A percentile compares a stretch with the other conserved stretches of the same genome.
Evolutionary conservation across 2,797 vertebrate species (phyloP).

Genomic region (Chiloscyllium punctatum): DNA sequence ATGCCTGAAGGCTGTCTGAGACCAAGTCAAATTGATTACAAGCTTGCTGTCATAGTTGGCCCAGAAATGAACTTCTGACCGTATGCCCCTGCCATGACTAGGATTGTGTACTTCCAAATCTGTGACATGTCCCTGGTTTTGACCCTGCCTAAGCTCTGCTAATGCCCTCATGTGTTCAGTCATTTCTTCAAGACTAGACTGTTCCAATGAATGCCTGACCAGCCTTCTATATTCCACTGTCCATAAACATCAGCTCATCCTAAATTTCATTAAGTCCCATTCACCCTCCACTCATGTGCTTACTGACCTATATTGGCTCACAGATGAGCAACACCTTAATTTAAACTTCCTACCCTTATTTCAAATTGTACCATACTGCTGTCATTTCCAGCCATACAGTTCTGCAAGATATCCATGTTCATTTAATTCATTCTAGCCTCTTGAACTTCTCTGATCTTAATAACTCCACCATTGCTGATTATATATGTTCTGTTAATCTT

Average conservation of each 20-base stretch:
- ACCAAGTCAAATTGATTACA: background rate
- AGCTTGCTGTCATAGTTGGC: background rate
- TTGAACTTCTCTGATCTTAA: background rate
- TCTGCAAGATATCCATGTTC: background rate
- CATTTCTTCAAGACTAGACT: background rate
- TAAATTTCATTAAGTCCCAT: background rate
- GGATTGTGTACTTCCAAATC: background rate
- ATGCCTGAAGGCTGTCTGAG: background rate
- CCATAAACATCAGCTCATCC: background rate
- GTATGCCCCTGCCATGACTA: background rate
- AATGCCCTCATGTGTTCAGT: background rate
- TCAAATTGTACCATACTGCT: background rate
- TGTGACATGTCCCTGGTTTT: background rate
- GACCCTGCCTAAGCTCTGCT: background rate
- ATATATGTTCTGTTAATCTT: background rate
- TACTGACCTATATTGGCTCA: background rate
- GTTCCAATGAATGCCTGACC: background rate
- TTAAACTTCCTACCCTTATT: background rate
- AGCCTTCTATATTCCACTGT: background rate
- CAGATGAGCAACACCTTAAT: background rate
- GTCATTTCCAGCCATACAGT: too few species aligned
- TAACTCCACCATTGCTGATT: background rate
- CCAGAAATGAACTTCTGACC: background rate
- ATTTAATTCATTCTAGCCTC: background rate
- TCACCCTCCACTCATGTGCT: background rate